These are phyloP conservation scores for Eucriotettix oculatus DNA, from an alignment of 2,888 invertebrate genomes.

Conservation along the genomic window DNA sequence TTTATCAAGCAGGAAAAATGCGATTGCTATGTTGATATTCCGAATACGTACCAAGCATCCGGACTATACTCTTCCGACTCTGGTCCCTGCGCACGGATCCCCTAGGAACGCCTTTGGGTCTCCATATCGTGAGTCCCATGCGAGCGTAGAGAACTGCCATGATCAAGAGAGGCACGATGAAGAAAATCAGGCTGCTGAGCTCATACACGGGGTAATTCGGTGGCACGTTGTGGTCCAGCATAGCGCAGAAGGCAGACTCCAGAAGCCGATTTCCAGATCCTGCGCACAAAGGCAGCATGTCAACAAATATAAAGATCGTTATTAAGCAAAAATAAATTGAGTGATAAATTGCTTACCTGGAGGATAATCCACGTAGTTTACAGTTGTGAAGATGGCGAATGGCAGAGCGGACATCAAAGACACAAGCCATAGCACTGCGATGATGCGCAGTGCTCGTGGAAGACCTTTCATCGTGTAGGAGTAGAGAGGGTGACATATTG, in stretches of 20 bases:
- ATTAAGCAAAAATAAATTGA: conserved; percentile 50
- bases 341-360: conserved; percentile 29
- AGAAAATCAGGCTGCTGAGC: conserved; percentile 65
- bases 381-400: conserved; percentile 55
- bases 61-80: background rate
- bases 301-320: background rate
- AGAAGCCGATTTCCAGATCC: conserved; percentile 32
- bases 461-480: conserved; percentile 70
- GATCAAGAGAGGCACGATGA: conserved; percentile 53
- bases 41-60: background rate
- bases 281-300: conserved; percentile 15
- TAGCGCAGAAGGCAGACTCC: conserved; percentile 68
- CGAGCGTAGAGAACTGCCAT: conserved; percentile 62
- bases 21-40: too few species aligned
- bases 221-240: conserved; percentile 34
- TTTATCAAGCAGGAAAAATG: too few species aligned
- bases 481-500: conserved; percentile 77
- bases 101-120: conserved; percentile 25
- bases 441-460: conserved; percentile 62
- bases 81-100: conserved; percentile 18
- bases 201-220: conserved; percentile 55
- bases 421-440: conserved; percentile 58
- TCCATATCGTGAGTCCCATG: conserved; percentile 55
- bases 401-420: conserved; percentile 60
- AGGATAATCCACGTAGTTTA: conserved; percentile 60